Evolutionary conservation across 2,113 vertebrate genomes (phyloP).

Genomic region (Bothrops jararaca): DNA sequence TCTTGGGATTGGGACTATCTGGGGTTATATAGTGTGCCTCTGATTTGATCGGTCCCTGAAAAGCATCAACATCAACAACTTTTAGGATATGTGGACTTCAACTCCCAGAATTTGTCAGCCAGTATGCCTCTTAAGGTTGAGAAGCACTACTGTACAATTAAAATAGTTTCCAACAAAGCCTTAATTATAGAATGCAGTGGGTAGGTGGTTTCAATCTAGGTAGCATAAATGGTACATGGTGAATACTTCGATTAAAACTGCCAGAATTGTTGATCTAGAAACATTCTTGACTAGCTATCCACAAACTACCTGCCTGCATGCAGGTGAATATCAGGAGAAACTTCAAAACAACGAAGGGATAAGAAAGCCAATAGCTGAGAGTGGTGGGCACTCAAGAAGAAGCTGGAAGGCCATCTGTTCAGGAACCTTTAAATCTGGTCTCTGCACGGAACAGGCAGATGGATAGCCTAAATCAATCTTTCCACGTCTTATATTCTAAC

Average conservation of each 20-base stretch:
- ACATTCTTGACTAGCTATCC: background rate
- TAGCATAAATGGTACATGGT: background rate
- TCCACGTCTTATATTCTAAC: background rate
- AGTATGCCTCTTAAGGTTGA: background rate
- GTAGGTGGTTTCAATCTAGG: background rate
- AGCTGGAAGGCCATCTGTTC: background rate
- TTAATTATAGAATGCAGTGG: background rate
- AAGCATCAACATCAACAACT: background rate
- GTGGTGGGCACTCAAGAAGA: background rate
- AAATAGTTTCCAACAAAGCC: background rate
- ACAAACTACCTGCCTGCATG: background rate
- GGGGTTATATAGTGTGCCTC: background rate
- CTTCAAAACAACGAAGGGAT: background rate
- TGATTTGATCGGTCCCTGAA: background rate
- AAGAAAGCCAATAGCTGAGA: background rate
- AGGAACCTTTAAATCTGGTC: background rate
- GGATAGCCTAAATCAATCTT: background rate
- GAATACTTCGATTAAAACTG: background rate
- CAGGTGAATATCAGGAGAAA: background rate
- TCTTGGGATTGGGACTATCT: background rate
- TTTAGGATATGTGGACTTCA: background rate
- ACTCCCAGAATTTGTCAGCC: background rate
- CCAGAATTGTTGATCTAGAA: background rate
- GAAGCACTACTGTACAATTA: background rate
- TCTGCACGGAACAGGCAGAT: background rate